These are phyloP conservation scores for Drosophila birchii DNA, from an alignment of 2,888 invertebrate genomes.

Conservation along the genomic window DNA sequence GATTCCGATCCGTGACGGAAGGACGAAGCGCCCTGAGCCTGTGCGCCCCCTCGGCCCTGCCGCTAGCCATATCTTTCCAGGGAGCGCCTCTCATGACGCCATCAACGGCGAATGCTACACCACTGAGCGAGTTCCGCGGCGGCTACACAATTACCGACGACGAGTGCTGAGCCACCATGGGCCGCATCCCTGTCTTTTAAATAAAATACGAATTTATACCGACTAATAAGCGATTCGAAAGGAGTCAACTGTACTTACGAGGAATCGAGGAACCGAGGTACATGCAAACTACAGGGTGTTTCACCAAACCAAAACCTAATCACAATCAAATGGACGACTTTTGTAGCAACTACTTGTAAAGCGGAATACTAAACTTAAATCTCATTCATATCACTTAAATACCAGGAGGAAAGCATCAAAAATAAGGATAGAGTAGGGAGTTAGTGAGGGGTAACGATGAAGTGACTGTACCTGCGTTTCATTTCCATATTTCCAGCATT, in stretches of 20 bases:
- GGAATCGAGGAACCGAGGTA: conserved; percentile 35
- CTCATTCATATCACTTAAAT: conserved; percentile 63
- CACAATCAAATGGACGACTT: conserved; percentile 33
- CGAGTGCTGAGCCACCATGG: conserved; percentile 76
- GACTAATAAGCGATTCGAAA: conserved; percentile 8
- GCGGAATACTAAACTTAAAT: conserved; percentile 22
- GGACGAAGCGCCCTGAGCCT: conserved; percentile 89
- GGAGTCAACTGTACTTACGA: conserved; percentile 5
- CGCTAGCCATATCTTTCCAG: conserved; percentile 91
- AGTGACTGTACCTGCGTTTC: conserved; percentile 62
- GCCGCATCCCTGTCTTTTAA: not conserved
- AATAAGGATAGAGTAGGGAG: conserved; percentile 8
- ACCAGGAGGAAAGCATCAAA: conserved; percentile 10
- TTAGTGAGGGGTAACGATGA: conserved; percentile 12
- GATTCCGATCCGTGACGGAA: conserved; percentile 90
- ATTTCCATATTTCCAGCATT: conserved; percentile 38
- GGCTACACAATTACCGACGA: conserved; percentile 84
- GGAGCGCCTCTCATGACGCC: conserved; percentile 86
- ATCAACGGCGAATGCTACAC: conserved; percentile 82
- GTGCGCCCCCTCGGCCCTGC: conserved; percentile 90
- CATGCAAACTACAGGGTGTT: conserved; percentile 54
- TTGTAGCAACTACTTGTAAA: conserved; percentile 31
- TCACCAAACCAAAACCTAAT: conserved; percentile 28
- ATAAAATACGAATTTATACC: conserved; percentile 37
- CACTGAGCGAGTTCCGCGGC: conserved; percentile 84